Percentiles rank a stretch among this genome's conserved stretches.
phyloP scores from a whole-genome alignment of 1,140 invertebrate species.

The Cydia strobilella region DNA sequence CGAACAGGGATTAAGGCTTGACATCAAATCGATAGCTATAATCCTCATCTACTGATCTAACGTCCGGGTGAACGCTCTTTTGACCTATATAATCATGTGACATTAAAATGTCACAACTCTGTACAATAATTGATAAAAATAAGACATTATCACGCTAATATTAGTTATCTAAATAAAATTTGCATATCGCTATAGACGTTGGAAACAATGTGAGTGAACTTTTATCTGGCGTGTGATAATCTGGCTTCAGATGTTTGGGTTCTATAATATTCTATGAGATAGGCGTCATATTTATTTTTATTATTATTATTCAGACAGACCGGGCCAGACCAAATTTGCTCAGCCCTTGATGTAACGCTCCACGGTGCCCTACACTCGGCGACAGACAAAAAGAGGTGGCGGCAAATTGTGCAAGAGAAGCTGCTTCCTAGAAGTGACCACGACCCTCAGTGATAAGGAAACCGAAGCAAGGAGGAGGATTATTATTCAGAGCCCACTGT shows the following conservation, averaged over 20 bases:
- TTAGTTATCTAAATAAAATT: slow-evolving; percentile 7
- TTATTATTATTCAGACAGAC: no score
- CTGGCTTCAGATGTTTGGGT: neutral
- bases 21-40: neutral
- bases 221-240: neutral
- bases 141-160: neutral
- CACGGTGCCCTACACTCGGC: no score
- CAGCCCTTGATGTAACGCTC: no score
- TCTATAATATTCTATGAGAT: neutral
- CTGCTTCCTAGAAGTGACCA: no score
- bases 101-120: neutral
- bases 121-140: neutral
- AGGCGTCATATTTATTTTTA: no score
- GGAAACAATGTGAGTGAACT: neutral
- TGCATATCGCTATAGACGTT: slow-evolving; percentile 22
- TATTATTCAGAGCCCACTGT: no score
- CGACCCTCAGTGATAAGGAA: no score
- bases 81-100: neutral
- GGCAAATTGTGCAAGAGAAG: no score
- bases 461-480: no score
- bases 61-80: neutral
- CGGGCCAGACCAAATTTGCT: no score
- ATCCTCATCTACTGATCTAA: neutral
- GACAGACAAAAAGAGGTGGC: no score
- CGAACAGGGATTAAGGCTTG: neutral